These are phyloP conservation scores for Argynnis bischoffii DNA, from an alignment of 2,888 invertebrate genomes.

Conservation along the genomic window DNA sequence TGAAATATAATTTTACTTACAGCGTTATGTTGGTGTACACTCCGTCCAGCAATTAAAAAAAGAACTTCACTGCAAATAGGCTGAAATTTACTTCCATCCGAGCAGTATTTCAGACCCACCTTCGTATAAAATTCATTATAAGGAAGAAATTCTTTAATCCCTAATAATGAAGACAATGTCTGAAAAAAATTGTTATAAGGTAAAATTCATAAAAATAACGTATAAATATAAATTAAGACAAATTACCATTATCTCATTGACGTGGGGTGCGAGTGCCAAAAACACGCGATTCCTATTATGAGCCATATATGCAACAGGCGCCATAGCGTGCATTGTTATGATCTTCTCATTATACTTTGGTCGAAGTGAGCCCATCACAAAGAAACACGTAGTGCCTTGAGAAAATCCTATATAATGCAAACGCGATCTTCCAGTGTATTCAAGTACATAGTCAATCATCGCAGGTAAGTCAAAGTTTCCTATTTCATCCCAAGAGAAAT, in stretches of 20 bases:
- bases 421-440: slow-evolving; percentile 78
- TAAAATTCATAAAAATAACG: neutral
- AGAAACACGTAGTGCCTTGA: slow-evolving; percentile 85
- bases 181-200: slow-evolving; percentile 38
- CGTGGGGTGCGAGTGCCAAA: slow-evolving; percentile 64
- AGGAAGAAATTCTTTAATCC: slow-evolving; percentile 83
- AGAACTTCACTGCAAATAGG: slow-evolving; percentile 85
- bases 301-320: slow-evolving; percentile 86
- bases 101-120: slow-evolving; percentile 73
- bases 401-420: slow-evolving; percentile 92
- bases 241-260: slow-evolving; percentile 66
- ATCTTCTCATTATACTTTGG: slow-evolving; percentile 87
- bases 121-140: slow-evolving; percentile 73
- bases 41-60: slow-evolving; percentile 85
- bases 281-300: slow-evolving; percentile 79
- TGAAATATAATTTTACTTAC: slow-evolving; percentile 57
- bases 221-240: neutral
- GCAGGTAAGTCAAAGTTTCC: slow-evolving; percentile 90
- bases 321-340: slow-evolving; percentile 84
- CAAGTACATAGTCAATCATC: slow-evolving; percentile 88
- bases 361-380: slow-evolving; percentile 84
- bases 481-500: slow-evolving; percentile 92
- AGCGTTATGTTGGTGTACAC: slow-evolving; percentile 78
- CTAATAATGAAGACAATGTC: slow-evolving; percentile 60
- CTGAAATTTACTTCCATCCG: slow-evolving; percentile 74